These are phyloP conservation scores for Melipona bicolor DNA, from an alignment of 2,888 invertebrate genomes.

Conservation along the genomic window DNA sequence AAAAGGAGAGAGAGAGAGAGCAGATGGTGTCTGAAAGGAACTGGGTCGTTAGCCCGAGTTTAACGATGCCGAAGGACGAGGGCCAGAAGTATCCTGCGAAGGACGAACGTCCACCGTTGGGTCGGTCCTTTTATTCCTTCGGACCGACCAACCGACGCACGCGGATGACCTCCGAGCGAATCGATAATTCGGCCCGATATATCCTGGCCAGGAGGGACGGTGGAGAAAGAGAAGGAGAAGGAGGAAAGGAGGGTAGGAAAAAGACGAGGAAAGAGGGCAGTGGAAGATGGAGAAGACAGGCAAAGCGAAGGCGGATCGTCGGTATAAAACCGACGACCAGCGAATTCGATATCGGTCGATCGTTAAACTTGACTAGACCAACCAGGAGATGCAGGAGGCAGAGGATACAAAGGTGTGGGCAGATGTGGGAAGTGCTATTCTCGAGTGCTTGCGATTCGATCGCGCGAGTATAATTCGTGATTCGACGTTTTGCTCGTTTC, in stretches of 20 bases:
- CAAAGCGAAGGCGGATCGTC: slow-evolving; percentile 4
- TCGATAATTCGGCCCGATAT: slow-evolving; percentile 76
- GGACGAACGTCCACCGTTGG: slow-evolving; percentile 63
- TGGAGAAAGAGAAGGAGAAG: slow-evolving; percentile 15
- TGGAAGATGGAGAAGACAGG: slow-evolving; percentile 5
- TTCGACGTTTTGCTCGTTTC: slow-evolving; percentile 51
- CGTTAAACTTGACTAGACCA: slow-evolving; percentile 58
- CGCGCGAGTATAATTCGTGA: slow-evolving; percentile 65
- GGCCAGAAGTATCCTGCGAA: slow-evolving; percentile 63
- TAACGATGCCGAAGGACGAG: slow-evolving; percentile 71
- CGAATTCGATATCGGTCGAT: slow-evolving; percentile 66
- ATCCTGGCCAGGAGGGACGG: slow-evolving; percentile 42
- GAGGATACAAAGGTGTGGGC: background rate
- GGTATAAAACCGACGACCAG: slow-evolving; percentile 52
- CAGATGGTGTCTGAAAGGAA: slow-evolving; percentile 69
- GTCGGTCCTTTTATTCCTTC: slow-evolving; percentile 62
- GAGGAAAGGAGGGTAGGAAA: slow-evolving; percentile 30
- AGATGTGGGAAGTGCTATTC: slow-evolving; percentile 22
- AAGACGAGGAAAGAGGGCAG: background rate
- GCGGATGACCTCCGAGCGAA: slow-evolving; percentile 69
- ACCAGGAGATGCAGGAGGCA: background rate
- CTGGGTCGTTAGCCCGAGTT: slow-evolving; percentile 70
- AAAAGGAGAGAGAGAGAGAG: slow-evolving; percentile 20
- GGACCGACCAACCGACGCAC: slow-evolving; percentile 60
- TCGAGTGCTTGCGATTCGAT: slow-evolving; percentile 52